Percentiles rank a stretch among this genome's conserved stretches.
These are phyloP conservation scores for Vanessa tameamea DNA, from an alignment of 1,140 invertebrate species.

Conservation along the genomic window DNA sequence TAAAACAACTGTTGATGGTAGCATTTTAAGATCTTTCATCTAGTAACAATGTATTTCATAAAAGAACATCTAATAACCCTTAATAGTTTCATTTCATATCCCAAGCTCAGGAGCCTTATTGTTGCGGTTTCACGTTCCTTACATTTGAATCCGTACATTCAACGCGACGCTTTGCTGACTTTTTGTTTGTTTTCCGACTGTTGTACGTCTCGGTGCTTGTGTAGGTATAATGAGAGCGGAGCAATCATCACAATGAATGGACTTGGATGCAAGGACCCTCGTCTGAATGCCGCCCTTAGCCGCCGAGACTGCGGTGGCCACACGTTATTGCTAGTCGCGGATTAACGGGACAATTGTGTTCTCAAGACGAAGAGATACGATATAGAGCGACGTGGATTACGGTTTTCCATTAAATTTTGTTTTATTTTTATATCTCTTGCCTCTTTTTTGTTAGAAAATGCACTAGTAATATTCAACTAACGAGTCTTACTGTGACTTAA, in stretches of 20 bases:
- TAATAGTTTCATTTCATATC: conserved; percentile 17
- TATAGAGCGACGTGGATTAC: background rate
- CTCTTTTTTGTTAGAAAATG: too few species aligned
- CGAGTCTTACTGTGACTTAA: too few species aligned
- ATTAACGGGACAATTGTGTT: conserved; percentile 22
- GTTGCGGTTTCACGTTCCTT: conserved; percentile 25
- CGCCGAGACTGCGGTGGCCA: conserved; percentile 39
- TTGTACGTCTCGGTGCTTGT: conserved; percentile 47
- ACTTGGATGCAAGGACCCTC: conserved; percentile 53
- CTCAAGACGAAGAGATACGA: background rate
- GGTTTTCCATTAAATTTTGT: background rate
- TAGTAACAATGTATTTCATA: background rate
- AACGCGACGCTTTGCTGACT: conserved; percentile 33
- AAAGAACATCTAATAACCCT: conserved; percentile 7
- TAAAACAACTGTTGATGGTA: background rate
- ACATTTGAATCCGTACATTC: conserved; percentile 21
- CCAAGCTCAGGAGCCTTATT: conserved; percentile 13
- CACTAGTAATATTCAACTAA: too few species aligned
- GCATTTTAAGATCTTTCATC: background rate
- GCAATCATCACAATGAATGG: conserved; percentile 77
- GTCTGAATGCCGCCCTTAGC: conserved; percentile 62
- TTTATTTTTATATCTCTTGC: background rate
- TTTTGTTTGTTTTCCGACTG: conserved; percentile 45
- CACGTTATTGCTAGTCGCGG: conserved; percentile 26
- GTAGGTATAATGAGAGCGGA: conserved; percentile 65